Conservation (phyloP, 1,140 invertebrate species). For the Nilaparvata lugens region DNA sequence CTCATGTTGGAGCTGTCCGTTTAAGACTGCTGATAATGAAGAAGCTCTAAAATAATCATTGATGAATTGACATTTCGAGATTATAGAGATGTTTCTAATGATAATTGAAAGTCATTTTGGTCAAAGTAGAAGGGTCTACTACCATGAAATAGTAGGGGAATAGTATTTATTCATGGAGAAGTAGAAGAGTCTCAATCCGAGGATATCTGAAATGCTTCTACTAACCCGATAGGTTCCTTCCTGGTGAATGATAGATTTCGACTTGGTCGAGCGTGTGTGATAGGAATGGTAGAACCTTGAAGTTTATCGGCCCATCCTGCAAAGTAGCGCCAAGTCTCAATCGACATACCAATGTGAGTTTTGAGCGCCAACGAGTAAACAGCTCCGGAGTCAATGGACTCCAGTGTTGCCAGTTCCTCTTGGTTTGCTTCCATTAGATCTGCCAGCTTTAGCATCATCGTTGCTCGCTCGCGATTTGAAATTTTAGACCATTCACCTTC, state of each 20-base stretch:
- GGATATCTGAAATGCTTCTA: too few species aligned
- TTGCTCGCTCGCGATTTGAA: slow-evolving; percentile 70
- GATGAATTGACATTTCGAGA: too few species aligned
- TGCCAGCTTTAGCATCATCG: slow-evolving; percentile 65
- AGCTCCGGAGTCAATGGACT: slow-evolving; percentile 86
- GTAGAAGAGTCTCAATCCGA: too few species aligned
- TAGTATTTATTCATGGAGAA: too few species aligned
- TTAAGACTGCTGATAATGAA: too few species aligned
- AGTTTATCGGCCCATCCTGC: slow-evolving; percentile 95
- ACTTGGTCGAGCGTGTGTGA: slow-evolving; percentile 79
- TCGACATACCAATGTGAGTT: slow-evolving; percentile 90
- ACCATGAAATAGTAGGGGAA: too few species aligned
- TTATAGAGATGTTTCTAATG: too few species aligned
- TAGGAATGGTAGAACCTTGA: slow-evolving; percentile 84
- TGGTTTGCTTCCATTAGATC: slow-evolving; percentile 90
- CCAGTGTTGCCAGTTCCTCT: slow-evolving; percentile 88
- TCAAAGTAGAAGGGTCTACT: too few species aligned
- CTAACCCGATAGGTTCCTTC: slow-evolving; percentile 65
- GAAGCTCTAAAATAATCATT: too few species aligned
- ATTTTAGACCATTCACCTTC: slow-evolving; percentile 83
- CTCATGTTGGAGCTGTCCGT: too few species aligned
- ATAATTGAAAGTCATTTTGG: too few species aligned
- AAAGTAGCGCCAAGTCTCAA: slow-evolving; percentile 87
- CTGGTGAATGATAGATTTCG: slow-evolving; percentile 80
- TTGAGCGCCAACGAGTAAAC: slow-evolving; percentile 92